Evolutionary conservation across 1,140 invertebrate genomes (phyloP).

Genomic region (Ips nitidus): DNA sequence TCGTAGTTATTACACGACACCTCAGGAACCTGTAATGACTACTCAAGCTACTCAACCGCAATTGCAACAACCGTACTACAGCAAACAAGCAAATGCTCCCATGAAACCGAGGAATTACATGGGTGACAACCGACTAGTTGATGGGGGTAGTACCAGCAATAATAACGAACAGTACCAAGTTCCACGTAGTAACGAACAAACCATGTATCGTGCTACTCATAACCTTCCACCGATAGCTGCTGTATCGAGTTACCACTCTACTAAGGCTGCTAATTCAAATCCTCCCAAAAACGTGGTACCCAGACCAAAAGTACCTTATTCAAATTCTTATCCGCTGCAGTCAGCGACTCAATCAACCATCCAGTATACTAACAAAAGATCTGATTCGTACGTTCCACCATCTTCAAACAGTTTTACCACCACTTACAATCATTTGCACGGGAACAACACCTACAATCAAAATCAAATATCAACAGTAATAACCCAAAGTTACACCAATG

Average conservation of each 20-base stretch:
- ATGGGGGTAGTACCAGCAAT: slow-evolving; percentile 2
- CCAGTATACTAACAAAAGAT: slow-evolving; percentile 14
- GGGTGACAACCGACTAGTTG: slow-evolving; percentile 6
- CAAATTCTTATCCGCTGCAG: slow-evolving; percentile 15
- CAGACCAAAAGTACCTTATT: slow-evolving; percentile 31
- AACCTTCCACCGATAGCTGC: slow-evolving; percentile 57
- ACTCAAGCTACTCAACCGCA: not conserved
- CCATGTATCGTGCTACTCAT: slow-evolving; percentile 51
- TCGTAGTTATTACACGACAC: slow-evolving; percentile 43
- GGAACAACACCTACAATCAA: slow-evolving; percentile 29
- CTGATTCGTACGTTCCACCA: slow-evolving; percentile 6
- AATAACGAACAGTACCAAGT: slow-evolving; percentile 12
- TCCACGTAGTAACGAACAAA: slow-evolving; percentile 11
- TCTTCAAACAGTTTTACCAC: not conserved
- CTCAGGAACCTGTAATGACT: not conserved
- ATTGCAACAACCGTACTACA: not conserved
- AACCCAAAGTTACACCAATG: slow-evolving; percentile 38
- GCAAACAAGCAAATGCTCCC: slow-evolving; percentile 5
- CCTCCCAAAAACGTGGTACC: slow-evolving; percentile 36
- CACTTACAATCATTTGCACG: slow-evolving; percentile 7
- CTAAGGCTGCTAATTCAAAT: slow-evolving; percentile 48
- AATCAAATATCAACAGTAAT: slow-evolving; percentile 31
- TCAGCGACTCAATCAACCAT: not conserved
- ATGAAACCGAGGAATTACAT: slow-evolving; percentile 1
- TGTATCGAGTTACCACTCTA: slow-evolving; percentile 55